phyloP scores from a whole-genome alignment of 2,888 invertebrate genomes.

The Onchidella celtica region DNA sequence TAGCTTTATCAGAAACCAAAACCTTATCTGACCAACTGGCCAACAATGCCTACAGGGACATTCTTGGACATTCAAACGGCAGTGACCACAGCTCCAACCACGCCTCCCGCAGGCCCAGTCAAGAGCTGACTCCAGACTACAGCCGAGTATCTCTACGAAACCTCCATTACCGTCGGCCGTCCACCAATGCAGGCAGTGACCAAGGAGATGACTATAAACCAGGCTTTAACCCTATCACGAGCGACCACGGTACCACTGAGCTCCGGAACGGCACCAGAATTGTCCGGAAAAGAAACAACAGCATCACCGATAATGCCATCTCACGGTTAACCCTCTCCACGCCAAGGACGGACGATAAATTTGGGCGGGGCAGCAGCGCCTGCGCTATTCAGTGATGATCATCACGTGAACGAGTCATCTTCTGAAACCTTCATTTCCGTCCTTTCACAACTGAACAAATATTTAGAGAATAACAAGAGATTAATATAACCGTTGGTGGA shows the following conservation, averaged over 20 bases:
- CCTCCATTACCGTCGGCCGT: constrained; percentile 28
- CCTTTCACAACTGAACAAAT: too few relatives aligned
- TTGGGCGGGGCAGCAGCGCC: not conserved
- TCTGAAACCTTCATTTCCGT: too few relatives aligned
- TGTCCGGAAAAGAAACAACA: constrained; percentile 35
- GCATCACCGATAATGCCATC: constrained; percentile 39
- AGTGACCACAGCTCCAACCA: not conserved
- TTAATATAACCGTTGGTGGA: too few relatives aligned
- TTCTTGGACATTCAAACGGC: not conserved
- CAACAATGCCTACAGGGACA: constrained; percentile 43
- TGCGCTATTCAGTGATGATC: not conserved
- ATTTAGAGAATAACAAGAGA: too few relatives aligned
- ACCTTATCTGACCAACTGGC: constrained; percentile 56
- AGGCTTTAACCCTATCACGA: not conserved
- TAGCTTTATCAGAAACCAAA: constrained; percentile 55
- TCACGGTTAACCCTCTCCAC: constrained; percentile 30
- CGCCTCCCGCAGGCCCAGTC: not conserved
- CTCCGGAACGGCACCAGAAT: not conserved
- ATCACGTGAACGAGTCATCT: too few relatives aligned
- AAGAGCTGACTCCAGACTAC: not conserved
- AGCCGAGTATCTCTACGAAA: not conserved
- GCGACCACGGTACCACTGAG: not conserved
- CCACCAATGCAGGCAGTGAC: constrained; percentile 25
- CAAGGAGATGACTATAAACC: not conserved
- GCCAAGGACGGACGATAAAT: not conserved